Evolutionary conservation across 2,888 invertebrate genomes (phyloP), one percentile per base, ranked within the genome.

Genomic region (Nezara viridula): DNA sequence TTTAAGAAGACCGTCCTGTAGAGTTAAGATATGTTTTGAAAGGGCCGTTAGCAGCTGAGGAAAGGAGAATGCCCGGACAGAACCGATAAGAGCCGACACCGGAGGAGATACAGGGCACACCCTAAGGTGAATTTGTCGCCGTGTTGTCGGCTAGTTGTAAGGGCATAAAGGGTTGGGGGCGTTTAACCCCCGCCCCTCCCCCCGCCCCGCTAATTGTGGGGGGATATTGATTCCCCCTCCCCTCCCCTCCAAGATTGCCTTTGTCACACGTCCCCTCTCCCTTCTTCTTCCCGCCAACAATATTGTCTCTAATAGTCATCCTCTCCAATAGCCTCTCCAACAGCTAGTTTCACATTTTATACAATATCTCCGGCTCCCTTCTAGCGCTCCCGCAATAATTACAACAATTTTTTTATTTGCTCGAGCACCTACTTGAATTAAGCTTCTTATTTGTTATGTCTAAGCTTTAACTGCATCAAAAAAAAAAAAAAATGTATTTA

Each of bases 191-290:
- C 40, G 47, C 49, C 81, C 27, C 40, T 24, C 44, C 60, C 88
- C 88, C 88, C 60, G 44, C 88, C 50, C 81, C 50, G 49, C 81
- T 88, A 88, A 85, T 81, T 81, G 89, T 89, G 89, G 89, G 89
- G 89, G 89, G 66, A 77, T 89, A 89, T 89, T 89, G 89, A 89
- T 89, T 89, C 89, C 89, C 89, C 44, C 89, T 60, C 89, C 55
- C 86, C 47, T 89, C 86, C 89, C 88, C 88, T 88, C 88, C 88
- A 88, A 90, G 90, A 90, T 90, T 90, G 90, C 90, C 89, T 90
- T 90, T 90, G 90, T 90, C 90, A 90, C 90, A 89, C 90, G 85
- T 86, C 77, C 85, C 86, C 89, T 52, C 73, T 81, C 88, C 50
- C 88, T 40, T 73, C 81, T 40, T 47, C 77, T 50, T 88, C 32